phyloP scores from a whole-genome alignment of 2,113 vertebrate species.

The Columba janthina region DNA sequence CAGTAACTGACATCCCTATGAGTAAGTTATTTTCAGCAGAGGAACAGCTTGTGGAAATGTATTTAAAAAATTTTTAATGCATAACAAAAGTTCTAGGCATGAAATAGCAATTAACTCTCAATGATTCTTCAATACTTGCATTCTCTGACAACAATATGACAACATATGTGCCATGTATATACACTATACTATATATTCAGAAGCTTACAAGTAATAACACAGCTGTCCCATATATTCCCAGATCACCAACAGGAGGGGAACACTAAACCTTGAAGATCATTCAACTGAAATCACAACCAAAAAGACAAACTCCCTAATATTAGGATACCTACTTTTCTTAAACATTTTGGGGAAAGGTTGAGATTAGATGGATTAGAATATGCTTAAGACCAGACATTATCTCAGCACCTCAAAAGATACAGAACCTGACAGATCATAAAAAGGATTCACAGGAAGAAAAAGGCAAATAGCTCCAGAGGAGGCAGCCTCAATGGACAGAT shows the following conservation, averaged over 20 bases:
- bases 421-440: neutral
- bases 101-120: neutral
- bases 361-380: neutral
- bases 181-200: no score
- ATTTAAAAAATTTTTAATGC: neutral
- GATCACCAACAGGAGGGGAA: neutral
- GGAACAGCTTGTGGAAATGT: neutral
- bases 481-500: neutral
- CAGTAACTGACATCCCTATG: neutral
- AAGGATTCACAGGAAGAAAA: neutral
- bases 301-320: neutral
- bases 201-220: neutral
- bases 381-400: neutral
- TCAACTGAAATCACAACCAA: neutral
- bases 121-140: neutral
- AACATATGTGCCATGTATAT: neutral
- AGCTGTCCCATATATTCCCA: neutral
- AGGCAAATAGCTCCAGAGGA: neutral
- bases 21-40: neutral
- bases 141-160: neutral
- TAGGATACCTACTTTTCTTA: neutral
- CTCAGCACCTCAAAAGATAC: neutral
- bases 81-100: neutral
- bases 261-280: neutral
- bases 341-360: neutral